Evolutionary conservation across 2,888 invertebrate species (phyloP).

Genomic region (Liodrosophila aerea): DNA sequence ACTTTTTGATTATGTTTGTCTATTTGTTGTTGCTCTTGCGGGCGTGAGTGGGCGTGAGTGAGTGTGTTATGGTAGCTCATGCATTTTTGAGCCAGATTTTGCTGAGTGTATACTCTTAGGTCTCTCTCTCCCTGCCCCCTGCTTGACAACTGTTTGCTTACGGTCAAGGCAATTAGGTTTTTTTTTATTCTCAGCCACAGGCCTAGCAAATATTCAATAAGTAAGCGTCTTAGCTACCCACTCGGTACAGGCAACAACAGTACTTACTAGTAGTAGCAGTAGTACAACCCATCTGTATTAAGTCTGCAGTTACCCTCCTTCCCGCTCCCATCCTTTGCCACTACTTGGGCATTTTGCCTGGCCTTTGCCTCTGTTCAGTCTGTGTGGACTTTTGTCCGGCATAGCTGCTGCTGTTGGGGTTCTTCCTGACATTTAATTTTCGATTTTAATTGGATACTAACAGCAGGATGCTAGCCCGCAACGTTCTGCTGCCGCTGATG

Average conservation of each 20-base stretch:
- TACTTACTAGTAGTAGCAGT: too few relatives aligned
- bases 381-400: conserved; percentile 22
- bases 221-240: conserved; percentile 69
- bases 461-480: conserved; percentile 78
- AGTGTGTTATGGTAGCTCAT: conserved; percentile 47
- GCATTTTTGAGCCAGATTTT: conserved; percentile 65
- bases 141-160: conserved; percentile 58
- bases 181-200: conserved; percentile 60
- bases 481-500: conserved; percentile 56
- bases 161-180: conserved; percentile 78
- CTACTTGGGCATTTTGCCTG: conserved; percentile 18
- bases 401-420: conserved; percentile 25
- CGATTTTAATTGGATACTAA: conserved; percentile 82
- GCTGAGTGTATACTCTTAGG: neutral
- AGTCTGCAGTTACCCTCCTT: neutral
- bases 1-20: conserved; percentile 76
- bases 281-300: neutral
- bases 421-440: conserved; percentile 82
- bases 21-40: conserved; percentile 69
- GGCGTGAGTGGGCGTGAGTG: conserved; percentile 13
- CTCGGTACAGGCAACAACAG: conserved; percentile 5
- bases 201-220: conserved; percentile 71
- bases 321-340: neutral
- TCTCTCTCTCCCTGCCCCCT: neutral
- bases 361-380: conserved; percentile 15